Base-by-base conservation (phyloP, 2,888 invertebrate genomes). In the Kuschelorhynchus macadamiae region DNA sequence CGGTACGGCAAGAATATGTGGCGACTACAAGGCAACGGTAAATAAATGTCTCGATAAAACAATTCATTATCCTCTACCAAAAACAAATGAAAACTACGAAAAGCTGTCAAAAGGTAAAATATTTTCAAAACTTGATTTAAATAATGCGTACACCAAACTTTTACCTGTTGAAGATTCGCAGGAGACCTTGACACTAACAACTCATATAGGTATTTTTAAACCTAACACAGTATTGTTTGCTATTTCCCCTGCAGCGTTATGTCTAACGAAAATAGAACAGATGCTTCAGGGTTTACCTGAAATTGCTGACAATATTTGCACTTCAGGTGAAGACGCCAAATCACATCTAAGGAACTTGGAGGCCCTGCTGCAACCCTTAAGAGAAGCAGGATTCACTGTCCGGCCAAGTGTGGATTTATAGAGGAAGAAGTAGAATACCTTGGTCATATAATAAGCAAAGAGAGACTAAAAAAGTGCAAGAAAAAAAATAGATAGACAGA, bases 71-170 rank as follows among this genome's bases (percentile, higher is more conserved):
- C 32, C 32, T 9, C 12, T 36, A 11, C 36, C 36, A 11, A 36
- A 12, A 2, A 18, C 7, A 5, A 18, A 18, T 25, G 25, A 25
- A 25, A 25, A 5, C 25, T 25, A 5, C 7, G 25, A 25, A 5
- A 25, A 7, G 3, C n/a, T 49, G 5, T 49, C 49, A 2, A 25
- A 25, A 17, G 14, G 49, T 49, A 49, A 18, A 12, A 21, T 12
- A 17, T 49, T 49, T 49, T 20, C 49, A 5, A 49, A 18, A 9
- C 49, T 49, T 49, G 49, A 49, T 18, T 21, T 18, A 11, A 49
- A 21, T 12, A 49, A 21, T 8, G 49, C 49, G 7, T 49, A 49
- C 21, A 49, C 20, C 18, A 20, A 49, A 12, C n/a, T 49, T 21
- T 2, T 21, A 20, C 3, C 21, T n/a, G 20, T 20, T 25, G n/a